Conservation (phyloP, 2,888 invertebrate species). For the Drosophila mercatorum region DNA sequence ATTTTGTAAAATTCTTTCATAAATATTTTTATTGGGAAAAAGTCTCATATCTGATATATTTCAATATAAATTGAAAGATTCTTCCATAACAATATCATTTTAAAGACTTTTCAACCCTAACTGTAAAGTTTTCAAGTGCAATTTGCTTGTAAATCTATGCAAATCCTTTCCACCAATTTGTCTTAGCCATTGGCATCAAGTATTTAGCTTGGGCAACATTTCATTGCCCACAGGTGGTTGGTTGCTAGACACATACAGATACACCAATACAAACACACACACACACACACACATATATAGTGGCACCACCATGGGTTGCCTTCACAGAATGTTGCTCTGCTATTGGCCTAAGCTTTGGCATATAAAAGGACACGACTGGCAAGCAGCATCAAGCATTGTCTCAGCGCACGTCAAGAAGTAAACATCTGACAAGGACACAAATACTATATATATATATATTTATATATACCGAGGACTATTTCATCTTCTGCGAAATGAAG, state of each 20-base stretch:
- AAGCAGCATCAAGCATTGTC: constrained; percentile 76
- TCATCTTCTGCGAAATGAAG: constrained; percentile 68
- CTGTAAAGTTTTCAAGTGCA: not conserved
- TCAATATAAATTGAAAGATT: not conserved
- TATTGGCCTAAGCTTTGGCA: constrained; percentile 35
- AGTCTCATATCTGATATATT: no score
- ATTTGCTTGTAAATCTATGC: not conserved
- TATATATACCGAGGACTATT: not conserved
- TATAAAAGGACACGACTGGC: constrained; percentile 81
- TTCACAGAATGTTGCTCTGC: constrained; percentile 10
- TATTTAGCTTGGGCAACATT: constrained; percentile 45
- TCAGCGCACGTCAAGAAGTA: constrained; percentile 64
- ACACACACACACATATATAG: constrained; percentile 9
- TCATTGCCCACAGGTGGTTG: constrained; percentile 40
- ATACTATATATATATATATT: not conserved
- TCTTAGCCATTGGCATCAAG: constrained; percentile 36
- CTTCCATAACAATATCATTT: not conserved
- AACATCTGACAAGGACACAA: constrained; percentile 25
- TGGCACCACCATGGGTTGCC: not conserved
- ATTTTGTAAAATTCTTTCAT: no score
- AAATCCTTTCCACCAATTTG: constrained; percentile 28
- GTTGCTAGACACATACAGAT: constrained; percentile 5
- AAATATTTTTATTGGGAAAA: no score
- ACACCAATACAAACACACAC: not conserved
- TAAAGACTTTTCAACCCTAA: not conserved